Conservation (phyloP, 2,113 vertebrate species). For the Cathartes aura region DNA sequence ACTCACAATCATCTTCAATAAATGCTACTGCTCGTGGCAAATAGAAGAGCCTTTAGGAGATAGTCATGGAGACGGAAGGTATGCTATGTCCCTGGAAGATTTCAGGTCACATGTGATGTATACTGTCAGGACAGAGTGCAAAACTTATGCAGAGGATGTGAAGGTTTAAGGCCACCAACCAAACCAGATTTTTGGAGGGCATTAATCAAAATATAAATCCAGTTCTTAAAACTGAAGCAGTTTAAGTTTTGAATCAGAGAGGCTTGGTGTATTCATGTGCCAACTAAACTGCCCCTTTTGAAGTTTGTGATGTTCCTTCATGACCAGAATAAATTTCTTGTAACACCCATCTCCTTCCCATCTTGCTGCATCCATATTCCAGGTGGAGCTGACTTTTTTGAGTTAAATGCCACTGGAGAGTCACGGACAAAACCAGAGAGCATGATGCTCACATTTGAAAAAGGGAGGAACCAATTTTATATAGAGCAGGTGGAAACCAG, state of each 20-base stretch:
- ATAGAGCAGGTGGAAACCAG: constrained; percentile 66
- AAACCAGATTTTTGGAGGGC: background rate
- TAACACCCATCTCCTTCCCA: background rate
- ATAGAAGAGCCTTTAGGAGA: background rate
- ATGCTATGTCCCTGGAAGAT: background rate
- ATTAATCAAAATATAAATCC: background rate
- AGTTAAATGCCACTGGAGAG: constrained; percentile 11
- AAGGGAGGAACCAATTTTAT: constrained; percentile 27
- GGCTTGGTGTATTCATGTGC: background rate
- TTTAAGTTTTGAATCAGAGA: background rate
- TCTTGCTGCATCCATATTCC: background rate
- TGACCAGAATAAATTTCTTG: background rate
- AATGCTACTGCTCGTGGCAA: background rate
- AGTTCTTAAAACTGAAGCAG: background rate
- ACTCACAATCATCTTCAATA: background rate
- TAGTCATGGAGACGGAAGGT: background rate
- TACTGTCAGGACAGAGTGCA: background rate
- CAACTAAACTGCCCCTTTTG: background rate
- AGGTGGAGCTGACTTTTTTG: constrained; percentile 22
- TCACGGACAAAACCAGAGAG: background rate
- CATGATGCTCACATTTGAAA: background rate
- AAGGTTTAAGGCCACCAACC: background rate
- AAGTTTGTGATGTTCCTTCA: background rate
- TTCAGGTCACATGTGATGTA: background rate
- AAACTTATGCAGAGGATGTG: background rate